Evolutionary conservation across 2,113 vertebrate genomes (phyloP), one percentile per base, ranked within the genome.

Genomic region (Heptranchias perlo): DNA sequence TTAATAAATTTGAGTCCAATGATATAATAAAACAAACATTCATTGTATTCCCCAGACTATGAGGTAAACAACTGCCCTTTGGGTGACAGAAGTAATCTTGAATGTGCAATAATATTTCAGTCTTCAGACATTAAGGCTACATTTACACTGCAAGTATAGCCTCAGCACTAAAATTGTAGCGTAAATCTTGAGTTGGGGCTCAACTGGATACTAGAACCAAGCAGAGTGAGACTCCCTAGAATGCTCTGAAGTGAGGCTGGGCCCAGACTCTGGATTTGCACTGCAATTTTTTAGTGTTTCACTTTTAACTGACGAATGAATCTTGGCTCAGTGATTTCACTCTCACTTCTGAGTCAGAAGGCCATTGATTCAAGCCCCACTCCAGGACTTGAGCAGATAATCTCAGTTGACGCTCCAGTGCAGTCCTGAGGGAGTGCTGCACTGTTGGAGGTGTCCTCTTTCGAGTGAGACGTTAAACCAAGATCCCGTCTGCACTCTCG

Each of bases 21-120:
- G 64, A 95, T 69, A 95, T 44, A 67, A 69, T 69, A 95, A 95
- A 52, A 23, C 92, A 95, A 95, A 49, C 4, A 95, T 52, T 95
- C 11, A 73, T 31, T 95, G 44, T 2, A 62, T 64, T 39, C 58
- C 35, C 54, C 35, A 69, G 94, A 69, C 64, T 28, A 14, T 31
- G 47, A 44, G 65, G n/a, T 69, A 69, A 95, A 28, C 44, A 35
- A 95, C 44, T 95, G 65, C 13, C 11, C 65, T 47, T 35, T 47
- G 47, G 47, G 2, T 49, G 14, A 18, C 94, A 95, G 65, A 49
- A 95, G 44, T 69, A 11, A 73, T 47, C 21, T 28, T 61, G 87
- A 91, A 91, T n/a, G 10, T 89, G 49, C 87, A 25, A 65, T 65
- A 67, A 94, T 52, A 16, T 0, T 65, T 69, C 64, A 35, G 11